Conservation (phyloP, 2,797 vertebrate genomes). For the Vireo griseus region DNA sequence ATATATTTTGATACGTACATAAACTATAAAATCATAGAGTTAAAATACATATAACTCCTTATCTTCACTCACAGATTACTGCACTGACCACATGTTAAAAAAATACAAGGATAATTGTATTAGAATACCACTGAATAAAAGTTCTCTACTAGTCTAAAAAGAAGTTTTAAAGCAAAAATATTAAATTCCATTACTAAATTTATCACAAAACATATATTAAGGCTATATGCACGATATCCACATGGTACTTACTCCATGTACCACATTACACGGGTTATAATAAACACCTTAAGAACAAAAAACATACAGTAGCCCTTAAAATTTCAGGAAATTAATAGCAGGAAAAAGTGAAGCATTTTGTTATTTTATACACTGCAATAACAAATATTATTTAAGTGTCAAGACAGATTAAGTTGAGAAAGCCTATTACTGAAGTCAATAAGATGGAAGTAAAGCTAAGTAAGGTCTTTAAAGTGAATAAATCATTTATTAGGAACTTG, state of each 20-base stretch:
- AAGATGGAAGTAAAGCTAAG: slow-evolving; percentile 4
- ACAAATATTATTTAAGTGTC: not conserved
- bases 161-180: not conserved
- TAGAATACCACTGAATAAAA: not conserved
- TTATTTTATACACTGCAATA: not conserved
- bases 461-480: not conserved
- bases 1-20: not conserved
- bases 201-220: not conserved
- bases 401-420: not conserved
- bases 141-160: not conserved
- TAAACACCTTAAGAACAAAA: not conserved
- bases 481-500: slow-evolving; percentile 3
- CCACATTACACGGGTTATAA: not conserved
- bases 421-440: not conserved
- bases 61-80: not conserved
- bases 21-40: not conserved
- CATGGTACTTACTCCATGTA: not conserved
- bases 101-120: not conserved
- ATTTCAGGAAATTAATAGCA: not conserved
- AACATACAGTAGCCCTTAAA: not conserved
- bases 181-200: not conserved
- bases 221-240: not conserved
- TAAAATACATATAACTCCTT: not conserved
- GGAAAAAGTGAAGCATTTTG: not conserved
- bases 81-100: not conserved